Evolutionary conservation across 2,888 invertebrate species (phyloP).

Genomic region (Palloptera scutellata): DNA sequence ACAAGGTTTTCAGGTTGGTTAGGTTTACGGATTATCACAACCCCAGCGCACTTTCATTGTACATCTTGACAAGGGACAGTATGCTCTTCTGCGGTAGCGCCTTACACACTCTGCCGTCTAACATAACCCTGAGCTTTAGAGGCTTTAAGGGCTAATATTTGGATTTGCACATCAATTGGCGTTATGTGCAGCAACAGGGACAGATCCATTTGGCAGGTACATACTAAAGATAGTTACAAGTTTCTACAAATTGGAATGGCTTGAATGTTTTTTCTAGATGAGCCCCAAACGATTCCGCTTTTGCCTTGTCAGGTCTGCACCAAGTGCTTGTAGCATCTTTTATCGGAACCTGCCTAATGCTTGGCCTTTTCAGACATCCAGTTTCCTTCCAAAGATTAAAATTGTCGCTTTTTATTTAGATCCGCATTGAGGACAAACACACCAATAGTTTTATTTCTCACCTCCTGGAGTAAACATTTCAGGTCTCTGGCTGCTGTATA

Average conservation of each 20-base stretch:
- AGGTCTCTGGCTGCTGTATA: neutral
- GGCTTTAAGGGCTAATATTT: too few species aligned
- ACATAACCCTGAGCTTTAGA: too few species aligned
- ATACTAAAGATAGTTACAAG: neutral
- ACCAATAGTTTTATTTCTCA: neutral
- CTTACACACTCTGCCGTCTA: too few species aligned
- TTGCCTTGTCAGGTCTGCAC: neutral
- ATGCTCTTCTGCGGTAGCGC: too few species aligned
- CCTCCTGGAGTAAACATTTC: neutral
- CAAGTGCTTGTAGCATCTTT: neutral
- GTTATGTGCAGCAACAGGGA: too few species aligned
- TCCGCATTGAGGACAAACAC: neutral
- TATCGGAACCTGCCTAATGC: neutral
- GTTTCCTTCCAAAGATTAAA: neutral
- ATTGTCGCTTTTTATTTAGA: neutral
- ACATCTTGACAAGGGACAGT: too few species aligned
- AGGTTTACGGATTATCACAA: too few species aligned
- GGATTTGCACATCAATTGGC: too few species aligned
- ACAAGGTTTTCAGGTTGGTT: too few species aligned
- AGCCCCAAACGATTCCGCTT: neutral
- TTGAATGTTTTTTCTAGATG: neutral
- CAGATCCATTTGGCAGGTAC: conserved; percentile 6
- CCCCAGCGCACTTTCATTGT: too few species aligned
- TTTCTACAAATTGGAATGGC: neutral
- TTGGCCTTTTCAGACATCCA: neutral